Evolutionary conservation across 2,888 invertebrate genomes (phyloP), one percentile per base, ranked within the genome.

Genomic region (Caenorhabditis zanzibari): DNA sequence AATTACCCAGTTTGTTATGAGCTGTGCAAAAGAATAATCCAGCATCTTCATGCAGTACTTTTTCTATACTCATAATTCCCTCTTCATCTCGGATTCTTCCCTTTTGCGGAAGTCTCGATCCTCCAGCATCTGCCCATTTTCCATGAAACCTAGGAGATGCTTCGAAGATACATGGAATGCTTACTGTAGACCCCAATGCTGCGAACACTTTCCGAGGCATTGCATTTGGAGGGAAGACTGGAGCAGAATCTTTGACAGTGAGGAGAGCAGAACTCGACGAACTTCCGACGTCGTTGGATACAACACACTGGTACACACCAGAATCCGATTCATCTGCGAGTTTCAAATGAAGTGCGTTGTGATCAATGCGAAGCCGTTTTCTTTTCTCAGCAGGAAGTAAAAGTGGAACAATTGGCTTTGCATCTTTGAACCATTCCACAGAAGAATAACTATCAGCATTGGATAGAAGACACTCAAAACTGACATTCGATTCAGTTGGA

Each of bases 11-110:
- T 47, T 89, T 87, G 68, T 91, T 91, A 28, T 81, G 83, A 4
- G 89, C 91, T 2, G 88, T 87, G 58, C 91, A 91, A 59, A 89
- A 89, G 83, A 90, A 91, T 19, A 90, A 82, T 22, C 89, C 90
- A 14, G 88, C 87, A 81, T 91, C 91, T 35, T 88, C 83, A 38
- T 79, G 58, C 0, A 81, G 63, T 3, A 89, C 86, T 16, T 85
- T 73, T 41, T 88, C 87, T 41, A 89, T 87, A 28, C 64, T 63
- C 35, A 89, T 81, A 5, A 85, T 49, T 2, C 89, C 87, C n/a
- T 87, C 73, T 22, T 84, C 79, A 32, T 87, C 85, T 4, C 87
- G 54, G 14, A 88, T 79, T 47, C 88, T 63, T 47, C 88, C 88
- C 14, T 71, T 81, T 16, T 58, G 22, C 4, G 85, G 82, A 4